Evolutionary conservation across 2,113 vertebrate species (phyloP).

Genomic region (Pantherophis guttatus): DNA sequence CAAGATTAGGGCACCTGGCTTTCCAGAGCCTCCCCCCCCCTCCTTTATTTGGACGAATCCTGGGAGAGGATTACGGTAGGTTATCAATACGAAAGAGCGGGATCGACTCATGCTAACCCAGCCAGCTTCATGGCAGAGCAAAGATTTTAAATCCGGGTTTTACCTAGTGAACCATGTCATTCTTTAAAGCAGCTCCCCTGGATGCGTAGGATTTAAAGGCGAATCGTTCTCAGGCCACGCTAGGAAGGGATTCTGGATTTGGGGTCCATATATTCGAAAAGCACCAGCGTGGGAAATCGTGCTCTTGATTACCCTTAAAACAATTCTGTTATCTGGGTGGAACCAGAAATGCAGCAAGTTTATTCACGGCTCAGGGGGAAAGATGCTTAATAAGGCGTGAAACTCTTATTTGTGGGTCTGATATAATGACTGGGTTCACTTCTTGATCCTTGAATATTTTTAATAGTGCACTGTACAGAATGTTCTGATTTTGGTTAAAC

Average conservation of each 20-base stretch:
- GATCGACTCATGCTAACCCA: background rate
- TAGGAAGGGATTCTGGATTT: background rate
- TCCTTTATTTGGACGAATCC: background rate
- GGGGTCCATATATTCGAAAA: background rate
- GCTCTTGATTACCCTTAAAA: background rate
- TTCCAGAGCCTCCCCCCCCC: too few species aligned
- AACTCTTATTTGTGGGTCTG: background rate
- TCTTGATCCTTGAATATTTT: background rate
- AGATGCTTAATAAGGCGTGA: rapidly evolving
- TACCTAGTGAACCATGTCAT: background rate
- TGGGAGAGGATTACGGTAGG: too few species aligned
- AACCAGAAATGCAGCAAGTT: background rate
- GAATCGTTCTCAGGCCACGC: background rate
- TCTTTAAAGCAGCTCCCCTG: background rate
- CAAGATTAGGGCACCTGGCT: background rate
- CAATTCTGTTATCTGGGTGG: background rate
- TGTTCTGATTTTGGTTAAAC: background rate
- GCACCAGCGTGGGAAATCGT: background rate
- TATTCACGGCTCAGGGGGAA: background rate
- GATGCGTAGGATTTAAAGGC: background rate
- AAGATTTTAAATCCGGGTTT: background rate
- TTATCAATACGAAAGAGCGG: background rate
- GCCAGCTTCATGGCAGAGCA: background rate
- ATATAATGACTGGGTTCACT: background rate
- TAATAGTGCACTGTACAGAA: background rate